Conservation (phyloP, 2,888 invertebrate genomes). For the Lasioglossum figueresi region DNA sequence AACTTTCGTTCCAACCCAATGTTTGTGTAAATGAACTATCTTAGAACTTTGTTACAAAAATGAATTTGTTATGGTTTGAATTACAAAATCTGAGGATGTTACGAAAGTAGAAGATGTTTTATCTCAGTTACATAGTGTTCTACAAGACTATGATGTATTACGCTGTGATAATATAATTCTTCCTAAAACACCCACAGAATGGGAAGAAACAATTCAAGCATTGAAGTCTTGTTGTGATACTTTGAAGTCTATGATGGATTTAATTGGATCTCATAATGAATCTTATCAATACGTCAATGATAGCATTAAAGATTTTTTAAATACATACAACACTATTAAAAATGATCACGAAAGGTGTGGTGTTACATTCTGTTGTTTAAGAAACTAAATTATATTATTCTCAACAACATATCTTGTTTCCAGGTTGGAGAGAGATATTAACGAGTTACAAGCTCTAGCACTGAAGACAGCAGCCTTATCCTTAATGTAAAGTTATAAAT, state of each 20-base stretch:
- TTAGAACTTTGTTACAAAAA: not conserved
- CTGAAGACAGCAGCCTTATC: conserved; percentile 33
- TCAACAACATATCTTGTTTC: conserved; percentile 1
- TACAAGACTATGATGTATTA: conserved; percentile 67
- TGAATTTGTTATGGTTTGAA: conserved; percentile 20
- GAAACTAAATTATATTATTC: not conserved
- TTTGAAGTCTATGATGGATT: conserved; percentile 57
- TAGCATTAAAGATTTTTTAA: conserved; percentile 61
- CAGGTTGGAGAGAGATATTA: conserved; percentile 35
- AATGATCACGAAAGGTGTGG: conserved; percentile 26
- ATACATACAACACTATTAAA: conserved; percentile 33
- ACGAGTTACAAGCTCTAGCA: conserved; percentile 31
- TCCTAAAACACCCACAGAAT: conserved; percentile 65
- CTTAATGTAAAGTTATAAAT: no score
- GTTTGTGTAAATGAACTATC: not conserved
- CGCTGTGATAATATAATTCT: conserved; percentile 69
- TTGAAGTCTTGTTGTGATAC: conserved; percentile 56
- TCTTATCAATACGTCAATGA: conserved; percentile 50
- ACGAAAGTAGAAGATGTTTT: conserved; percentile 54
- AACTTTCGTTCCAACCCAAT: no score
- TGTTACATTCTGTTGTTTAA: not conserved
- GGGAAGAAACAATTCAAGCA: conserved; percentile 39
- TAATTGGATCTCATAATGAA: conserved; percentile 61
- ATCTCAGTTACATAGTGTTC: conserved; percentile 53
- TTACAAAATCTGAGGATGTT: conserved; percentile 58